Evolutionary conservation across 2,113 vertebrate species (phyloP), one percentile per base, ranked within the genome.

Genomic region (Leucosticte australis): DNA sequence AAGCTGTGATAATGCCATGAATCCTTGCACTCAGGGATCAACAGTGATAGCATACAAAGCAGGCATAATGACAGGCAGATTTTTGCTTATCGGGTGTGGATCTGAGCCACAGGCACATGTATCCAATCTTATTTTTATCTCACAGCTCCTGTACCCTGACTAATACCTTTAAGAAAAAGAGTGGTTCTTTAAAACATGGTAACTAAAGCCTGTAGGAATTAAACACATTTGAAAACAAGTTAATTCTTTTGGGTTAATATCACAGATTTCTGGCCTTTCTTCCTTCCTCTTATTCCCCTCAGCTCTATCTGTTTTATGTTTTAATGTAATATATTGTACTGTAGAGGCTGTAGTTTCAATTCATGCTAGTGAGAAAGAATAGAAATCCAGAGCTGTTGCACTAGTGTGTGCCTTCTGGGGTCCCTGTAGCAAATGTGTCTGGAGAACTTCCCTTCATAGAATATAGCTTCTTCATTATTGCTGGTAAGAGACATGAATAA

Each of bases 1-100:
- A 95, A 95, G 93, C 95, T 97, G 94, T 92, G 94, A 94, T 96
- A 97, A 97, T 95, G 93, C 87, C 91, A 95, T 44, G 91, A 96
- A 76, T 96, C 82, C 78, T 83, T 95, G 94, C 75, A 88, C 90
- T 95, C 39, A 3, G 79, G 78, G 93, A 91, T 69, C 87, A 95
- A 33, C 82, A 80, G 71, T 62, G 90, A 90, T 86, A 87, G 87
- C 90, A 96, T 85, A 95, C 94, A 89, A 96, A 95, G 89, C 93
- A 95, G 92, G 62, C 65, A 89, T 83, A 83, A 60, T 89, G 92
- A 97, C 89, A 95, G 94, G 84, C 94, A 95, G 89, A 49, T 91
- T 92, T 83, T 91, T 89, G 64, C 78, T 85, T 89, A 87, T 71
- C 1, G 4, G 70, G 59, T 87, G 84, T 76, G 92, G 83, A 83